A percentile compares a stretch with the other conserved stretches of the same genome.
Conservation (phyloP, 2,888 invertebrate species). For the Eupelmus urozonus region DNA sequence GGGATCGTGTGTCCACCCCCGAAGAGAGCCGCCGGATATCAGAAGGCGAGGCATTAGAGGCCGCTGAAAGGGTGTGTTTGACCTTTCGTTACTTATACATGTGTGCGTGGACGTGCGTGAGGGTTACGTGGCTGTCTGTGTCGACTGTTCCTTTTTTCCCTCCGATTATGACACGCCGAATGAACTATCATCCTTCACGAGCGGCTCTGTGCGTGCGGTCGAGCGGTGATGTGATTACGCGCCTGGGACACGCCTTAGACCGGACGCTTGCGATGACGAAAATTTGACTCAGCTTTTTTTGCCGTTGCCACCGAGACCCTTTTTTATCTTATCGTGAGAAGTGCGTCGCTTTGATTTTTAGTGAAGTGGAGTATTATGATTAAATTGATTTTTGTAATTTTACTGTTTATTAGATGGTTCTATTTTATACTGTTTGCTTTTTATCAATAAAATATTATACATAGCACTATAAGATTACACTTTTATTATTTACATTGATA, state of each 20-base stretch:
- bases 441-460: too few relatives aligned
- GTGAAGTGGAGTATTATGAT: not conserved
- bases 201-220: not conserved
- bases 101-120: conserved; percentile 4
- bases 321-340: not conserved
- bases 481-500: too few relatives aligned
- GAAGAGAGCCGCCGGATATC: conserved; percentile 70
- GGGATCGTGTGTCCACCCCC: conserved; percentile 69
- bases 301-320: not conserved
- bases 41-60: conserved; percentile 64
- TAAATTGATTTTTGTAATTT: not conserved
- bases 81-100: conserved; percentile 5
- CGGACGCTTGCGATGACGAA: conserved; percentile 15
- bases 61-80: conserved; percentile 47
- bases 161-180: conserved; percentile 39
- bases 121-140: not conserved
- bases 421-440: too few relatives aligned
- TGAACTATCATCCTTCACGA: conserved; percentile 9
- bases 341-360: not conserved
- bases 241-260: conserved; percentile 4
- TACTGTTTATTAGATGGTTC: too few relatives aligned
- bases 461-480: too few relatives aligned
- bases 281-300: conserved; percentile 46
- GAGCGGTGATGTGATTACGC: conserved; percentile 18
- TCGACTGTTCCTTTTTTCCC: not conserved